These are phyloP conservation scores for Pelochelys cantorii DNA, from an alignment of 2,797 vertebrate species.

Conservation along the genomic window DNA sequence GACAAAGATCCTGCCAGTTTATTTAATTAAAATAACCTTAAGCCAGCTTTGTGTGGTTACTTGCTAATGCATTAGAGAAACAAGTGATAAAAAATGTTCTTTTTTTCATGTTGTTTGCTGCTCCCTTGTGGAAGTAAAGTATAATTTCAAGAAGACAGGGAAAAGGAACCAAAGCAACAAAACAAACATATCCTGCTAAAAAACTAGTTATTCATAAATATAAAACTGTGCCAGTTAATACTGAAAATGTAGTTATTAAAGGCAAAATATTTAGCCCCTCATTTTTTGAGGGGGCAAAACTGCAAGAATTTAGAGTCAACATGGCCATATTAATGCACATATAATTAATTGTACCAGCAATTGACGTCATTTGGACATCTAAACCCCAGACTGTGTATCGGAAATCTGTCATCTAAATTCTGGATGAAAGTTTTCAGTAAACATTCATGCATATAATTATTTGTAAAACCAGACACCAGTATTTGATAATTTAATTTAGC, in stretches of 20 bases:
- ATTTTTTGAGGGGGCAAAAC: neutral
- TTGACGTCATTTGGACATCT: neutral
- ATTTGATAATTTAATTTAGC: neutral
- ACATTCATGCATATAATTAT: neutral
- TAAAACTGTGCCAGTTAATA: too few relatives aligned
- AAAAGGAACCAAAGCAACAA: neutral
- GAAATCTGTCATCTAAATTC: neutral
- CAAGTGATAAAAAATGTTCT: neutral
- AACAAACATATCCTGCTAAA: neutral
- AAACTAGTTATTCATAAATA: neutral
- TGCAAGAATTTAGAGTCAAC: neutral
- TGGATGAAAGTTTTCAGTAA: neutral
- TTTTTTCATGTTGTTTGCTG: constrained; percentile 72
- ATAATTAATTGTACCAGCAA: neutral
- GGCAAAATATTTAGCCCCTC: neutral
- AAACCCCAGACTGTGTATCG: neutral
- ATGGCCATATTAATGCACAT: neutral
- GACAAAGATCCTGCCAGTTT: neutral
- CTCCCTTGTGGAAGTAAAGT: constrained; percentile 66
- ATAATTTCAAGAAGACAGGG: neutral
- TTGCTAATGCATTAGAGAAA: neutral
- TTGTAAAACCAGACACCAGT: neutral
- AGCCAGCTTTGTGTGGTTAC: neutral
- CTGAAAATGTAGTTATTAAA: neutral
- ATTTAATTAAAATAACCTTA: constrained; percentile 19